Conservation (phyloP, 2,113 vertebrate species). For the Hucho hucho region DNA sequence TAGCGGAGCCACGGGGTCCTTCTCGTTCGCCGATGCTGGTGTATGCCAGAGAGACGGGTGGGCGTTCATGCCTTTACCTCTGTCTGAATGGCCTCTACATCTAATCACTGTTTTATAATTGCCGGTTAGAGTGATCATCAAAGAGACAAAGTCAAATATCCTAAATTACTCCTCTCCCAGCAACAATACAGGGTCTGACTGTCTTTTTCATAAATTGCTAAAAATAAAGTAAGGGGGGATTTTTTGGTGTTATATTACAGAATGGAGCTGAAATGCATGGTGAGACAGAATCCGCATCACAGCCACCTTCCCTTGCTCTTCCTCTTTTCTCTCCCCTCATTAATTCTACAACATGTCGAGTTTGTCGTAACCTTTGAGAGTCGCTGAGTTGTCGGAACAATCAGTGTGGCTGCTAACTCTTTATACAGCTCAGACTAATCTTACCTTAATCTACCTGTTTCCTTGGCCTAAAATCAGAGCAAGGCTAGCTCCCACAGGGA, state of each 20-base stretch:
- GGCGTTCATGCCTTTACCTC: constrained; percentile 11
- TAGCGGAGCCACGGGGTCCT: constrained; percentile 17
- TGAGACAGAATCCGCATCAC: neutral
- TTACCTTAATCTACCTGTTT: constrained; percentile 39
- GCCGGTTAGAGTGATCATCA: neutral
- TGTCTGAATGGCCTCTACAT: neutral
- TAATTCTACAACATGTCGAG: constrained; percentile 36
- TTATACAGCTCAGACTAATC: constrained; percentile 38
- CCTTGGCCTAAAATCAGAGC: constrained; percentile 34
- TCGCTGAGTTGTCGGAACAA: constrained; percentile 20
- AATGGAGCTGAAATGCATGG: too few relatives aligned
- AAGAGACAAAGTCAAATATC: too few relatives aligned
- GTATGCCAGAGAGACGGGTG: constrained; percentile 20
- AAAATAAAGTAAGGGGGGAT: too few relatives aligned
- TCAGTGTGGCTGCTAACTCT: constrained; percentile 38
- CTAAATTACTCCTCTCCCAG: too few relatives aligned
- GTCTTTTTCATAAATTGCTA: too few relatives aligned
- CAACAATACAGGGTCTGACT: too few relatives aligned
- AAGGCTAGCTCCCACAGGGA: constrained; percentile 17
- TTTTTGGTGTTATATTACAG: too few relatives aligned
- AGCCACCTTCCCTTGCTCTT: neutral
- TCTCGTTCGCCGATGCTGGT: constrained; percentile 6
- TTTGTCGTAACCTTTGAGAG: constrained; percentile 32
- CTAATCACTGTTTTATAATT: neutral
- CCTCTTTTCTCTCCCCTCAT: constrained; percentile 19